These are phyloP conservation scores for Anticlea derivata DNA, from an alignment of 2,888 invertebrate species.

Conservation along the genomic window DNA sequence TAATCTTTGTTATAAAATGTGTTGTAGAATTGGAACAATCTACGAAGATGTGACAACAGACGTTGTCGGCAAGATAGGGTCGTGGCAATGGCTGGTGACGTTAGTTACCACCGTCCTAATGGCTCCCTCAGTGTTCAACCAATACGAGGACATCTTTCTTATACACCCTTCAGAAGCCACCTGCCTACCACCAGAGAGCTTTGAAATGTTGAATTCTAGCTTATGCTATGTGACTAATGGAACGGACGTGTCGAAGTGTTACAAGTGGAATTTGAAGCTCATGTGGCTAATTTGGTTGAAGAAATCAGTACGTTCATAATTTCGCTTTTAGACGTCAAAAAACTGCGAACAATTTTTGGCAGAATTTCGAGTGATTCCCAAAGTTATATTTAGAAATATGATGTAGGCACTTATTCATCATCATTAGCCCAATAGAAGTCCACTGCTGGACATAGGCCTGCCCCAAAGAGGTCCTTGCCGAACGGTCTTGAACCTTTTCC, in stretches of 20 bases:
- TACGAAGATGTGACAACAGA: constrained; percentile 76
- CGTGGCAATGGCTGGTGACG: constrained; percentile 74
- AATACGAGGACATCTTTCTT: constrained; percentile 66
- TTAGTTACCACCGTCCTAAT: constrained; percentile 55
- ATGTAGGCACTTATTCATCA: too few relatives aligned
- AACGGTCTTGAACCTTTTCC: too few relatives aligned
- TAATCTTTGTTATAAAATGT: too few relatives aligned
- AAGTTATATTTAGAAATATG: too few relatives aligned
- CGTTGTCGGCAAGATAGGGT: constrained; percentile 66
- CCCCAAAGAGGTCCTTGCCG: too few relatives aligned
- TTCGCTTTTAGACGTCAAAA: too few relatives aligned
- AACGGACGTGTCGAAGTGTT: constrained; percentile 49
- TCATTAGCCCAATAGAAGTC: too few relatives aligned
- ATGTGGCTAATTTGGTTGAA: constrained; percentile 69
- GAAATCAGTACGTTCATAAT: constrained; percentile 54
- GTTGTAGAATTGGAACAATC: constrained; percentile 70
- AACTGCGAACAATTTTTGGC: too few relatives aligned
- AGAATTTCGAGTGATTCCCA: too few relatives aligned
- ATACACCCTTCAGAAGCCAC: constrained; percentile 50
- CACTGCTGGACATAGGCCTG: too few relatives aligned
- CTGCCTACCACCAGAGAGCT: constrained; percentile 51
- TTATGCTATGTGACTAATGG: constrained; percentile 56
- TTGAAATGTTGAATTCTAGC: constrained; percentile 50
- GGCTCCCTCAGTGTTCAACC: constrained; percentile 60
- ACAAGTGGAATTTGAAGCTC: constrained; percentile 62